phyloP scores from a whole-genome alignment of 2,888 invertebrate species.

The Colostygia pectinataria region DNA sequence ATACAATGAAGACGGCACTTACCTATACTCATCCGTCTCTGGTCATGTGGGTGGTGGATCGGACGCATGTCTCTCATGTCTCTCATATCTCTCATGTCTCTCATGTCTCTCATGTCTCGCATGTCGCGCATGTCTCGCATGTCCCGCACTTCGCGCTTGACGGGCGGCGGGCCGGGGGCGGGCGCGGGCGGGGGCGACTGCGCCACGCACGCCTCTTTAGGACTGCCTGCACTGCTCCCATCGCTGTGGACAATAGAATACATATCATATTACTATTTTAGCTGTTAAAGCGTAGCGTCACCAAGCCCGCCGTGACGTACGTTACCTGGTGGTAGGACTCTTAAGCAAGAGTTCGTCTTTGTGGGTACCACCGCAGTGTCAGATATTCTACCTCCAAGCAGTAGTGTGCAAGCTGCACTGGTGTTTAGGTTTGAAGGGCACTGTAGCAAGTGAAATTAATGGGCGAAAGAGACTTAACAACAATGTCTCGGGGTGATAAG shows the following conservation, averaged over 20 bases:
- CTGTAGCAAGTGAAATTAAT: too few relatives aligned
- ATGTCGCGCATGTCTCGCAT: conserved; percentile 16
- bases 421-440: too few relatives aligned
- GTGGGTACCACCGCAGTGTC: too few relatives aligned
- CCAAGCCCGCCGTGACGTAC: too few relatives aligned
- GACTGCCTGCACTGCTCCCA: conserved; percentile 77
- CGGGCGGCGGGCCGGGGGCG: conserved; percentile 36
- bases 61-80: conserved; percentile 20
- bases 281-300: too few relatives aligned
- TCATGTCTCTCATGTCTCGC: conserved; percentile 20
- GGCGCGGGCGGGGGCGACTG: conserved; percentile 67
- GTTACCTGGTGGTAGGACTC: too few relatives aligned
- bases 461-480: too few relatives aligned
- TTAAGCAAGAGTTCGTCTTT: too few relatives aligned
- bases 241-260: conserved; percentile 53
- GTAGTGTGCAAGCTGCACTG: too few relatives aligned
- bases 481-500: too few relatives aligned
- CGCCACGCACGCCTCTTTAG: conserved; percentile 74
- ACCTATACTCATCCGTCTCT: conserved; percentile 57
- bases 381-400: too few relatives aligned
- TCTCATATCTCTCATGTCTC: conserved; percentile 16
- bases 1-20: conserved; percentile 15
- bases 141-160: conserved; percentile 49
- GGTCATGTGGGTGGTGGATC: conserved; percentile 43
- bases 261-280: too few relatives aligned